These are phyloP conservation scores for Alectoris magna DNA, from an alignment of 2,797 vertebrate species.

Conservation along the genomic window DNA sequence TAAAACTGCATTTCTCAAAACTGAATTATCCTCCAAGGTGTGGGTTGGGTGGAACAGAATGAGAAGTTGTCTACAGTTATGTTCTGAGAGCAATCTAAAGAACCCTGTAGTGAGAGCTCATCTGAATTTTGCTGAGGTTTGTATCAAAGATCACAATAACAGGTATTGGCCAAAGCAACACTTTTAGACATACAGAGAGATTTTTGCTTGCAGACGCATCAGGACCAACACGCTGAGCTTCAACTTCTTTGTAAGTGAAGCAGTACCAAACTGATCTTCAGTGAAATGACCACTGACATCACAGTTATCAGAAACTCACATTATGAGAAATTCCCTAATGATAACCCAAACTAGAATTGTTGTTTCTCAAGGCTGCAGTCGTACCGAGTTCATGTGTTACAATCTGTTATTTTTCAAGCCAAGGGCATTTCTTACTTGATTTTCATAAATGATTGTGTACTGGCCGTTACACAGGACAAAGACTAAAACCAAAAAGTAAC, in stretches of 20 bases:
- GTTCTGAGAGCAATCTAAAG: background rate
- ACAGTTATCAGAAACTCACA: background rate
- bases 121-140: background rate
- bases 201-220: background rate
- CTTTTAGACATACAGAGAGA: background rate
- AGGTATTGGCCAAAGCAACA: background rate
- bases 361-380: background rate
- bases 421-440: slow-evolving; percentile 10
- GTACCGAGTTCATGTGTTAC: background rate
- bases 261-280: background rate
- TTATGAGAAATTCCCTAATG: slow-evolving; percentile 7
- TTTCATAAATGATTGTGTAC: background rate
- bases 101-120: background rate
- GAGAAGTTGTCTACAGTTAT: background rate
- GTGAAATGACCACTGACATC: background rate
- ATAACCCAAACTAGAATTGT: background rate
- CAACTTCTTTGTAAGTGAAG: background rate
- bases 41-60: background rate
- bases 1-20: background rate
- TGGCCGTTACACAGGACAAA: background rate
- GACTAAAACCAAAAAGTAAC: slow-evolving; percentile 1
- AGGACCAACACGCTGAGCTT: slow-evolving; percentile 1
- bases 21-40: background rate
- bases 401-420: background rate
- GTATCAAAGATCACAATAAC: background rate